Evolutionary conservation across 2,113 vertebrate species (phyloP).

Genomic region (Psittacara wagleri): DNA sequence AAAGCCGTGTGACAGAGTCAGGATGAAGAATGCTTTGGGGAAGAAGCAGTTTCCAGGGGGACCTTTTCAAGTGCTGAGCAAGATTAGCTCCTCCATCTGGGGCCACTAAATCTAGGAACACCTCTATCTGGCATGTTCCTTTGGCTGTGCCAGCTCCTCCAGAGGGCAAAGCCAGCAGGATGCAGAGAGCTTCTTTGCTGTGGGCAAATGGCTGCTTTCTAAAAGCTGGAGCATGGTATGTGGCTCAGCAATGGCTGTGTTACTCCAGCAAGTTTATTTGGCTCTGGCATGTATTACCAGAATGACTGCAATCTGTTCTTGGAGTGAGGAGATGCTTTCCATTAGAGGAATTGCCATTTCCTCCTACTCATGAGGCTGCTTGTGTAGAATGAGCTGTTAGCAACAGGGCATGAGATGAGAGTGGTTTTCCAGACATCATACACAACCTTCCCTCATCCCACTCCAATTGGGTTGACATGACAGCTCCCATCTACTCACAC

Average conservation of each 20-base stretch:
- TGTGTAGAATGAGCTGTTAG: constrained; percentile 15
- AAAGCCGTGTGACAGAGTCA: not conserved
- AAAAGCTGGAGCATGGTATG: not conserved
- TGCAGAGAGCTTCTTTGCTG: not conserved
- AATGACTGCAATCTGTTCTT: constrained; percentile 27
- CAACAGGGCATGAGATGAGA: not conserved
- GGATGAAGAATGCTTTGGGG: not conserved
- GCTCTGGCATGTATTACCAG: not conserved
- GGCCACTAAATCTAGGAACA: not conserved
- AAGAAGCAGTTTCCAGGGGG: not conserved
- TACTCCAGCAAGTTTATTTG: not conserved
- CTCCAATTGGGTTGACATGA: not conserved
- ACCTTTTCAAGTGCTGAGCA: not conserved
- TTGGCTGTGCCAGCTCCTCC: not conserved
- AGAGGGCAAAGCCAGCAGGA: not conserved
- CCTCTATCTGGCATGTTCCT: fast-evolving
- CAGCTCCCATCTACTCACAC: not conserved
- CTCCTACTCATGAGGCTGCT: constrained; percentile 9
- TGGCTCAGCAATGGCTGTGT: not conserved
- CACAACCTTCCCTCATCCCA: not conserved
- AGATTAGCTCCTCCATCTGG: not conserved
- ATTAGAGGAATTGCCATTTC: constrained; percentile 41
- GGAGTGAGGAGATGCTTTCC: constrained; percentile 3
- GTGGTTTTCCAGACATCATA: not conserved
- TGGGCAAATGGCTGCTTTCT: not conserved